phyloP scores from a whole-genome alignment of 2,113 vertebrate species.

The Sciurus niger region DNA sequence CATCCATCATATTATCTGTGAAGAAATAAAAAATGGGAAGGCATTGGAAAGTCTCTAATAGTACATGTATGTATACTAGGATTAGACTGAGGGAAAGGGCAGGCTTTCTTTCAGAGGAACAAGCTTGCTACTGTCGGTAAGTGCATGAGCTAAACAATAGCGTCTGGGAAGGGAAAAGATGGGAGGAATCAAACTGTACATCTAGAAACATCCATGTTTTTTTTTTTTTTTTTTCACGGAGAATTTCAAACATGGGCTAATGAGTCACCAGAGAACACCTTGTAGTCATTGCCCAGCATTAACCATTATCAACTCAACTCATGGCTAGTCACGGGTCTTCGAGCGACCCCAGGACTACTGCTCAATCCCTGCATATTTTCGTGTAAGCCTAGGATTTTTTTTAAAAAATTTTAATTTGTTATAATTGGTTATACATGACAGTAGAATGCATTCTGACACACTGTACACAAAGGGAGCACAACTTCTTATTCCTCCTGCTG shows the following conservation, averaged over 20 bases:
- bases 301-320: background rate
- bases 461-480: no score
- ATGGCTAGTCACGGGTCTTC: background rate
- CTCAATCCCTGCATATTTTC: background rate
- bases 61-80: background rate
- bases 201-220: background rate
- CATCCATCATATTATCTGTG: constrained; percentile 45
- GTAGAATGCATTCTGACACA: no score
- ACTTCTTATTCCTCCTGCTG: no score
- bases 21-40: constrained; percentile 36
- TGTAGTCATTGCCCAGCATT: background rate
- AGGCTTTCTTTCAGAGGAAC: background rate
- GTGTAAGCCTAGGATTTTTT: background rate
- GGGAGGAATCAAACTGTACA: background rate
- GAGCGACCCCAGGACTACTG: background rate
- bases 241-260: background rate
- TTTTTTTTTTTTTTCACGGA: background rate
- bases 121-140: background rate
- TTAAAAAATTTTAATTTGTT: no score
- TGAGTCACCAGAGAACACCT: background rate
- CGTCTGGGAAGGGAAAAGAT: background rate
- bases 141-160: background rate
- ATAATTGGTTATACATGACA: no score
- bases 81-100: background rate
- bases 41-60: background rate